These are phyloP conservation scores for human DNA, from an alignment of 2,113 vertebrate species.

Conservation along the genomic window GRCh38 chr6:70052001-70052500, in stretches of 20 bases:
- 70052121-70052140: not conserved
- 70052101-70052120: not conserved
- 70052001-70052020: not conserved
- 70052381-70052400: not conserved
- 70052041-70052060: constrained; percentile 10
- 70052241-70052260: not conserved
- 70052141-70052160: not conserved
- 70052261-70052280: not conserved
- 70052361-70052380: not conserved
- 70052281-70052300: not conserved
- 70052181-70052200: not conserved
- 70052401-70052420: not conserved
- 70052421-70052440: not conserved
- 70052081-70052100: not conserved
- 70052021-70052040: not conserved
- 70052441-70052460: not conserved
- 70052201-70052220: not conserved
- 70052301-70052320: not conserved
- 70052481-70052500: not conserved
- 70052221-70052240: not conserved
- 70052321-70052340: not conserved
- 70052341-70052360: not conserved
- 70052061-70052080: not conserved
- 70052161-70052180: not conserved
- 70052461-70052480: not conserved